Evolutionary conservation across 2,797 vertebrate genomes (phyloP), one percentile per base, ranked within the genome.

Genomic region (Muscicapa comitata): DNA sequence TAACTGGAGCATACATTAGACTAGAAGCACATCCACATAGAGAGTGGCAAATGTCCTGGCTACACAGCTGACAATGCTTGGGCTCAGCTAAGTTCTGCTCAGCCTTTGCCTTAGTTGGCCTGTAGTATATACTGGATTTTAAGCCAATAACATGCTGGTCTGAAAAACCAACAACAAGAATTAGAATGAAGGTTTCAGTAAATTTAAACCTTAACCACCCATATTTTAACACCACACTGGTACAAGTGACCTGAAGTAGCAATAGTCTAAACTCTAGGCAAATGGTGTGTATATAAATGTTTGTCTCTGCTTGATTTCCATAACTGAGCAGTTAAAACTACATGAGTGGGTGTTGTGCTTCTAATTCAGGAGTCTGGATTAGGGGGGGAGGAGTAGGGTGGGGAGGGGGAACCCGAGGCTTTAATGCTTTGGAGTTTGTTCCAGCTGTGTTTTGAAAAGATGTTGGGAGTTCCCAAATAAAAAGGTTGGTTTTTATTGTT

Each of bases 361-460:
- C 57, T 45, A 67, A 67, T 73, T 90, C 65, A 58, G n/a, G 80
- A 57, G 42, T 18, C 17, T 57, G 20, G 12, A 42, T 67, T 59
- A 20, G 13, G 5, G 15, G 5, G 6, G 29, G 17, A 62, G 37
- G 16, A 62, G 25, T 25, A 6, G 51, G 12, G 6, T 17, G 26
- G 8, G 12, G 38, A 67, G 17, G 7, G 15, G 9, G 5, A 77
- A 67, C 75, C 66, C 61, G 57, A 90, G 21, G 29, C 37, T 11
- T 43, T 59, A 73, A 28, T 57, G 21, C 31, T 59, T 86, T 75
- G 23, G 50, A 92, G 63, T 72, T 72, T 54, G 8, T 50, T 90
- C 88, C 62, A 96, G 68, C 42, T 28, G 13, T 26, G 20, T 92
- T 95, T 86, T 93, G 76, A 97, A 91, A 94, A 91, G 76, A 89